Conservation (phyloP, 92 coral and sea anemone genomes). For the Umimayanthus chanpuru region DNA sequence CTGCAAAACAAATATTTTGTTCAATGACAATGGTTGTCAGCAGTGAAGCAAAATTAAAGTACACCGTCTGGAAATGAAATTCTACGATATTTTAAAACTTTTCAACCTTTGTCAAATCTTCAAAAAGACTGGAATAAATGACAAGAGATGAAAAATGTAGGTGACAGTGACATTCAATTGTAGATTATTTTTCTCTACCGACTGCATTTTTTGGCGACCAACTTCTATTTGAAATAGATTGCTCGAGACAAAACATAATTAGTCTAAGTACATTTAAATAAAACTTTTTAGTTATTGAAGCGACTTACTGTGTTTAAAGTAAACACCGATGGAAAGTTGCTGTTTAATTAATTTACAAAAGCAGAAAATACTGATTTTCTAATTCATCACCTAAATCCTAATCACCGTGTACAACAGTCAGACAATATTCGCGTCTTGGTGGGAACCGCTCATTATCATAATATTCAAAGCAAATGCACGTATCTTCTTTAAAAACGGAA, state of each 20-base stretch:
- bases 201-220: slow-evolving; percentile 2
- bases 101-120: too few species aligned
- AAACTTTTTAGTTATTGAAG: slow-evolving; percentile 16
- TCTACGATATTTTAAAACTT: background rate
- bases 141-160: background rate
- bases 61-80: background rate
- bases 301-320: slow-evolving; percentile 40
- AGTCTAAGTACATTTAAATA: slow-evolving; percentile 36
- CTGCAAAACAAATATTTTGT: too few species aligned
- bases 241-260: slow-evolving; percentile 28
- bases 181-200: background rate
- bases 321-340: slow-evolving; percentile 33
- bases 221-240: background rate
- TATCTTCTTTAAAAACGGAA: background rate
- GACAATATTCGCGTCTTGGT: background rate
- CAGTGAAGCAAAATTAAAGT: too few species aligned
- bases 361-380: slow-evolving; percentile 18
- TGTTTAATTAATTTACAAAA: slow-evolving; percentile 41
- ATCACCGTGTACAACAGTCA: background rate
- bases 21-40: too few species aligned
- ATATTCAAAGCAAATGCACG: background rate
- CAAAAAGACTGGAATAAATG: background rate
- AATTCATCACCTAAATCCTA: slow-evolving; percentile 8
- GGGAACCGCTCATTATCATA: slow-evolving; percentile 17
- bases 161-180: background rate